phyloP scores from a whole-genome alignment of 2,113 vertebrate species.

The Pardalotus punctatus region DNA sequence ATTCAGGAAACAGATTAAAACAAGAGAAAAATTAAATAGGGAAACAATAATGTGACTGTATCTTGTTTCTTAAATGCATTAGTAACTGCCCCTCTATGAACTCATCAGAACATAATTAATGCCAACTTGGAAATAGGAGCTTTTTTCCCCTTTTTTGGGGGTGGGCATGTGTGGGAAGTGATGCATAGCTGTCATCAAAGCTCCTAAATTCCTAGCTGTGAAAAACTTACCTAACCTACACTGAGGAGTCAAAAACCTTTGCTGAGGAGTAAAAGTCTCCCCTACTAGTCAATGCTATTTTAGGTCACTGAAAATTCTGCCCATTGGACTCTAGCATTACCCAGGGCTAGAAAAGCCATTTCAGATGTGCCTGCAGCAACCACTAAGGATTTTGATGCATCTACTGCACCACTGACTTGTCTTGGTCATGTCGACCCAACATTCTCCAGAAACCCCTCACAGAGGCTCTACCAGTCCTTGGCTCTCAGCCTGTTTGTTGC shows the following conservation, averaged over 20 bases:
- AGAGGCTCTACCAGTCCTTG: not conserved
- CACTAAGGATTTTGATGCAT: not conserved
- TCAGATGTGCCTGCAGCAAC: not conserved
- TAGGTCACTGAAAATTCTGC: not conserved
- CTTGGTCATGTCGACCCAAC: fast-evolving
- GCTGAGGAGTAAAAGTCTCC: not conserved
- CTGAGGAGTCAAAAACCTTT: not conserved
- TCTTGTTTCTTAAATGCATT: not conserved
- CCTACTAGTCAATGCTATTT: not conserved
- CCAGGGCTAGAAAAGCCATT: not conserved
- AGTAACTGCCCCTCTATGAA: not conserved
- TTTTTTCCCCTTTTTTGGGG: not conserved
- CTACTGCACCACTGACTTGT: not conserved
- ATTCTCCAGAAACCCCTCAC: not conserved
- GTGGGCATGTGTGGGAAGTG: not conserved
- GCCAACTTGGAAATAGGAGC: not conserved
- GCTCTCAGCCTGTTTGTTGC: not conserved
- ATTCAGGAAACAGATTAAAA: not conserved
- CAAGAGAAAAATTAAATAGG: not conserved
- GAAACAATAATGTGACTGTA: not conserved
- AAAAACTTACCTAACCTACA: not conserved
- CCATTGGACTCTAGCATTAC: not conserved
- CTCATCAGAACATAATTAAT: not conserved
- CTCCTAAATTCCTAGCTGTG: not conserved
- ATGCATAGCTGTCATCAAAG: not conserved